phyloP scores from a whole-genome alignment of 2,113 vertebrate genomes.

The Corythoichthys haematopterus region DNA sequence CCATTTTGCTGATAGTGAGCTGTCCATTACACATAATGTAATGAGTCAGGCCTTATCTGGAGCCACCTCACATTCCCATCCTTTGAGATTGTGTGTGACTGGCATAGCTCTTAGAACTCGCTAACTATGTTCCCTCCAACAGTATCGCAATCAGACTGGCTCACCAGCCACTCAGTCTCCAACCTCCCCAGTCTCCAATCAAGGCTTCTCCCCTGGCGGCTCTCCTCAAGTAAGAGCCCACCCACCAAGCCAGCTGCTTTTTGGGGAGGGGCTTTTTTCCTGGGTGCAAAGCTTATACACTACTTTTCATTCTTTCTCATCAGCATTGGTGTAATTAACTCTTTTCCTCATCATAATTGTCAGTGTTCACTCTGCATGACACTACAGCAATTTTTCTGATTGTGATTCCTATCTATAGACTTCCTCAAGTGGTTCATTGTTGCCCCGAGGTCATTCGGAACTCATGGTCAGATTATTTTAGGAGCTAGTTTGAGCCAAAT shows the following conservation, averaged over 20 bases:
- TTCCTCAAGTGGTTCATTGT: neutral
- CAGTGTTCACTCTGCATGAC: slow-evolving; percentile 49
- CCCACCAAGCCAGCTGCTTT: slow-evolving; percentile 71
- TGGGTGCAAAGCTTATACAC: slow-evolving; percentile 50
- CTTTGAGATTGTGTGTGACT: slow-evolving; percentile 59
- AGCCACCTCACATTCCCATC: slow-evolving; percentile 9
- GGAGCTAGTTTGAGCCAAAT: neutral
- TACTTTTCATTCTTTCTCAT: slow-evolving; percentile 47
- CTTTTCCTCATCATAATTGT: slow-evolving; percentile 48
- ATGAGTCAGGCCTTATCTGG: slow-evolving; percentile 5
- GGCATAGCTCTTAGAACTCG: slow-evolving; percentile 74
- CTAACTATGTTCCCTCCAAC: slow-evolving; percentile 89
- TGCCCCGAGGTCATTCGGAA: neutral
- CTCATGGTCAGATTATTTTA: neutral
- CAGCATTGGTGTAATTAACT: slow-evolving; percentile 45
- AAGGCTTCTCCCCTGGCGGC: slow-evolving; percentile 98
- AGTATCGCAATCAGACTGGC: slow-evolving; percentile 96
- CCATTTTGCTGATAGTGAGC: neutral
- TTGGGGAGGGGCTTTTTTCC: slow-evolving; percentile 54
- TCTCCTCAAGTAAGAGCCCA: slow-evolving; percentile 96
- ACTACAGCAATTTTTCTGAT: slow-evolving; percentile 16
- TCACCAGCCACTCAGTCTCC: slow-evolving; percentile 99
- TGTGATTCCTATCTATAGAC: slow-evolving; percentile 11
- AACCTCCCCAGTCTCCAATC: slow-evolving; percentile 99
- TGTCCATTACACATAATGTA: neutral